Percentiles rank a stretch among this genome's conserved stretches.
phyloP scores from a whole-genome alignment of 2,797 vertebrate genomes.

The Holocentrus rufus region DNA sequence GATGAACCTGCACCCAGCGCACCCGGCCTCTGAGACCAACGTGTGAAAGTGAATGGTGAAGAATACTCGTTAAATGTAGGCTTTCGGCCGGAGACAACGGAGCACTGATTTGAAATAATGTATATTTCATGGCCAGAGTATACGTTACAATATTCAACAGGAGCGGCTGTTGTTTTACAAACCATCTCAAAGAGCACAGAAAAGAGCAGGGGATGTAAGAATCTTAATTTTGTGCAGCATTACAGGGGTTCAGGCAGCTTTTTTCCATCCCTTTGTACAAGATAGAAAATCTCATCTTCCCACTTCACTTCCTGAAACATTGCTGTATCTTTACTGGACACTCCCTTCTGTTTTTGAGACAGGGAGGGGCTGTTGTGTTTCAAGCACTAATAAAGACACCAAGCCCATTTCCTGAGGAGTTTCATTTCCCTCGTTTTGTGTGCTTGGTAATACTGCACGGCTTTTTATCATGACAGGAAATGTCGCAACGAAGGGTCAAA shows the following conservation, averaged over 20 bases:
- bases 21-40: slow-evolving; percentile 52
- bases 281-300: background rate
- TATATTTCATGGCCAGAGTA: background rate
- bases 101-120: slow-evolving; percentile 26
- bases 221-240: background rate
- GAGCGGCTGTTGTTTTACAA: background rate
- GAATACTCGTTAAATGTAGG: background rate
- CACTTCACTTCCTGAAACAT: background rate
- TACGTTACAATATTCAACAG: background rate
- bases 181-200: background rate
- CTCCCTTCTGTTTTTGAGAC: background rate
- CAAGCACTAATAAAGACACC: slow-evolving; percentile 33
- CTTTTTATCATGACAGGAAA: background rate
- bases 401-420: background rate
- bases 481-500: background rate
- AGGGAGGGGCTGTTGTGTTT: background rate
- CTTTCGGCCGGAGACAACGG: background rate
- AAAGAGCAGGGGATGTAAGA: background rate
- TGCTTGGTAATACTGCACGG: background rate
- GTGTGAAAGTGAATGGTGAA: slow-evolving; percentile 40
- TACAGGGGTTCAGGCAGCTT: background rate
- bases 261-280: background rate
- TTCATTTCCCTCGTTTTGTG: slow-evolving; percentile 5
- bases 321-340: background rate
- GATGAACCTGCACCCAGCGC: slow-evolving; percentile 29